Percentiles rank a stretch among this genome's conserved stretches.
phyloP scores from a whole-genome alignment of 2,888 invertebrate genomes.

The Drosophila aldrichi region DNA sequence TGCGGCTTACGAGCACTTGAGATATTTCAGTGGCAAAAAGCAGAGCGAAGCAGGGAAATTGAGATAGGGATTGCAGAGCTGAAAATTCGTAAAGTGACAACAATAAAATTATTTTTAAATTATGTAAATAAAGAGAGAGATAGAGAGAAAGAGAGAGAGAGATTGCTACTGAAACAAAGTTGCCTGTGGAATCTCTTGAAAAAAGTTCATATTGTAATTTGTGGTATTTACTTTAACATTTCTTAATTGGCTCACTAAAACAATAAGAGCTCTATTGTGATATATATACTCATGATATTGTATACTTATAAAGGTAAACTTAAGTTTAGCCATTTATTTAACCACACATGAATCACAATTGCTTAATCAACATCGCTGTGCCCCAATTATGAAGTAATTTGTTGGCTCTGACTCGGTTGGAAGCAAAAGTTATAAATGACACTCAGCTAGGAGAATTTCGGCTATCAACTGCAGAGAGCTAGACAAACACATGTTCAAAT shows the following conservation, averaged over 20 bases:
- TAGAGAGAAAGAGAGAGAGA: not conserved
- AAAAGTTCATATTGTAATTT: not conserved
- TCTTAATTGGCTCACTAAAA: not conserved
- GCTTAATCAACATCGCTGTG: slow-evolving; percentile 22
- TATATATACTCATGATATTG: not conserved
- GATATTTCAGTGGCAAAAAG: slow-evolving; percentile 1
- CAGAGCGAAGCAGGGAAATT: not conserved
- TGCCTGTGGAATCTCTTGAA: not conserved
- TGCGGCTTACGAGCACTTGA: slow-evolving; percentile 26
- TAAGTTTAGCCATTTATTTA: not conserved
- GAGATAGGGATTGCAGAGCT: not conserved
- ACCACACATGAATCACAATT: not conserved
- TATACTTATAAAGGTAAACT: not conserved
- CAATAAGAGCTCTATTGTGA: not conserved
- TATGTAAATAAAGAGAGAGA: not conserved
- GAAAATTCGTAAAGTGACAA: slow-evolving; percentile 7
- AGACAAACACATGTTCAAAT: slow-evolving; percentile 53
- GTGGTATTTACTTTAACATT: not conserved
- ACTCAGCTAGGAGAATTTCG: slow-evolving; percentile 9
- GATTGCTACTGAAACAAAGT: not conserved
- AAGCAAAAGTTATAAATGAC: slow-evolving; percentile 18
- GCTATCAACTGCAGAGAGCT: slow-evolving; percentile 51
- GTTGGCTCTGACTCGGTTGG: slow-evolving; percentile 1
- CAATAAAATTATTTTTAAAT: slow-evolving; percentile 9
- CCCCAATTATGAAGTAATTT: slow-evolving; percentile 53